phyloP scores from a whole-genome alignment of 2,113 vertebrate genomes.

The Pangasianodon gigas region DNA sequence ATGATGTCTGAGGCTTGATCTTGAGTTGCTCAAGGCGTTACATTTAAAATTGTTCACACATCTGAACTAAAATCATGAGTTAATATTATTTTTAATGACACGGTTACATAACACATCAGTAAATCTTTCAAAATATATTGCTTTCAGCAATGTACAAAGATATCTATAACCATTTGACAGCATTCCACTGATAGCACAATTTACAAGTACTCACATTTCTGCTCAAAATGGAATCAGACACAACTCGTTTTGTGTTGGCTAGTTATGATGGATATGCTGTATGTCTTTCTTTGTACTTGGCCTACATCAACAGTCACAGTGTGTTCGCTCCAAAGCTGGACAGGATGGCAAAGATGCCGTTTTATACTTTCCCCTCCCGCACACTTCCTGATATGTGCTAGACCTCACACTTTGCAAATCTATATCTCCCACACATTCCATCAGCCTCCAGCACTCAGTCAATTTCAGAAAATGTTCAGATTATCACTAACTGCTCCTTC shows the following conservation, averaged over 20 bases:
- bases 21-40: not conserved
- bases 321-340: conserved; percentile 54
- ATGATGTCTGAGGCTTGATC: not conserved
- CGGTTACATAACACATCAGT: not conserved
- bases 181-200: not conserved
- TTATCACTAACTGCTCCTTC: conserved; percentile 31
- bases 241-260: conserved; percentile 53
- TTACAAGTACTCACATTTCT: conserved; percentile 39
- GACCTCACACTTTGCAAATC: conserved; percentile 54
- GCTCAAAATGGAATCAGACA: conserved; percentile 56
- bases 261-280: conserved; percentile 57
- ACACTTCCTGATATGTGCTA: conserved; percentile 48
- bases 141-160: not conserved
- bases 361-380: conserved; percentile 53
- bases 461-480: conserved; percentile 34
- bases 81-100: not conserved
- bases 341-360: conserved; percentile 51
- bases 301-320: conserved; percentile 60
- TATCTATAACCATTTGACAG: conserved; percentile 1
- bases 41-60: not conserved
- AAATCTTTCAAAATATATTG: not conserved
- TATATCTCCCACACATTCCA: conserved; percentile 41
- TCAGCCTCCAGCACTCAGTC: conserved; percentile 32
- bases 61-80: not conserved
- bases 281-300: conserved; percentile 64